phyloP scores from a whole-genome alignment of 2,888 invertebrate genomes.

The Ligdia adustata region DNA sequence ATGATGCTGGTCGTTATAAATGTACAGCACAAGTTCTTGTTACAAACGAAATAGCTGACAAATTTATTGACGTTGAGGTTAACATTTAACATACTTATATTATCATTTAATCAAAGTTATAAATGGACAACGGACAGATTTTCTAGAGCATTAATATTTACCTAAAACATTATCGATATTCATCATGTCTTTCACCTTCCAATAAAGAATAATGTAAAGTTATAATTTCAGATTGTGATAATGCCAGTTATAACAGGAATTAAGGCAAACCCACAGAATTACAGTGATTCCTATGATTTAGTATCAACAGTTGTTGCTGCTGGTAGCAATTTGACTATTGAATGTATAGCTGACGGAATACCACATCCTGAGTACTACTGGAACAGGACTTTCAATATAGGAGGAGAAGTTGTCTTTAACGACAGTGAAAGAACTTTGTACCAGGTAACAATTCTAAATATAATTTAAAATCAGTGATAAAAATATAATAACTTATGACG shows the following conservation, averaged over 20 bases:
- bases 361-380: slow-evolving; percentile 62
- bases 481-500: too few species aligned
- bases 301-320: slow-evolving; percentile 40
- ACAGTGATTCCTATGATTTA: too few species aligned
- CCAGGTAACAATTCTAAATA: too few species aligned
- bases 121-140: too few species aligned
- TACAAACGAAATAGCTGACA: slow-evolving; percentile 46
- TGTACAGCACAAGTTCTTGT: slow-evolving; percentile 44
- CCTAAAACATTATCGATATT: too few species aligned
- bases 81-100: not conserved
- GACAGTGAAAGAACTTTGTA: too few species aligned
- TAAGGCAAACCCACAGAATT: slow-evolving; percentile 43
- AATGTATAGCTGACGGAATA: slow-evolving; percentile 60
- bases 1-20: slow-evolving; percentile 47
- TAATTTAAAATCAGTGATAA: too few species aligned
- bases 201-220: too few species aligned
- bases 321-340: slow-evolving; percentile 52
- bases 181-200: too few species aligned
- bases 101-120: too few species aligned
- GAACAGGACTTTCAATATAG: slow-evolving; percentile 47
- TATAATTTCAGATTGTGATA: slow-evolving; percentile 55
- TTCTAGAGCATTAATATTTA: too few species aligned
- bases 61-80: slow-evolving; percentile 44
- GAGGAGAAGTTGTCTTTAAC: too few species aligned
- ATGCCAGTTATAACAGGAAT: slow-evolving; percentile 55